Evolutionary conservation across 2,888 invertebrate species (phyloP), one percentile per base, ranked within the genome.

Genomic region (Exocentrus adspersus): DNA sequence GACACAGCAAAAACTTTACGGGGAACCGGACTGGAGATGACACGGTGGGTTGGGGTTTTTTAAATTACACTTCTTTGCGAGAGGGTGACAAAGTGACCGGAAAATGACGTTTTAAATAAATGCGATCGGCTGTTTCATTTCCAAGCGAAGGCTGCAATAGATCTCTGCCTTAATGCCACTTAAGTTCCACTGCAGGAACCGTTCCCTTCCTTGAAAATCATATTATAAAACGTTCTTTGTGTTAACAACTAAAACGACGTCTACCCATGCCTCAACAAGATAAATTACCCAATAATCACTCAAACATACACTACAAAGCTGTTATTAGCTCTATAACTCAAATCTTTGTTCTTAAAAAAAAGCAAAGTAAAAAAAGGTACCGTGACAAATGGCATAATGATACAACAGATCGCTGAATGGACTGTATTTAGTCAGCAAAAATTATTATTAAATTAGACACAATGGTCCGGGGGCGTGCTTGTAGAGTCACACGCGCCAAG

Each of bases 21-120:
- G 43, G 45, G 30, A 58, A 58, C 51, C 58, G 60, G 46, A 60
- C 68, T 70, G 70, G 46, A 62, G 70, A 70, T 70, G 70, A 70
- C 70, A 70, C 68, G 62, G 66, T 59, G 60, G 67, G 67, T 64
- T 68, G 74, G 75, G 78, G 72, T 75, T 76, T 77, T 80, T 79
- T 79, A 79, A 79, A 80, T 80, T 81, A 78, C 78, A 78, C 75
- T 79, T 79, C 75, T 75, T 75, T 67, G 65, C 61, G 66, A 66
- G 66, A 70, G 73, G 70, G 70, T 70, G 70, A 52, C 41, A 70
- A 68, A 70, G 70, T 70, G 70, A 70, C 70, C 70, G 70, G 67
- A 70, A 70, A 70, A 70, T 70, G 77, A 78, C 77, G 76, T 80
- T 80, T 80, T 78, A 80, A 80, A 81, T 78, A 79, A 81, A 80